Conservation (phyloP, 35 echinoderm and acorn worm species). For the Lytechinus pictus region DNA sequence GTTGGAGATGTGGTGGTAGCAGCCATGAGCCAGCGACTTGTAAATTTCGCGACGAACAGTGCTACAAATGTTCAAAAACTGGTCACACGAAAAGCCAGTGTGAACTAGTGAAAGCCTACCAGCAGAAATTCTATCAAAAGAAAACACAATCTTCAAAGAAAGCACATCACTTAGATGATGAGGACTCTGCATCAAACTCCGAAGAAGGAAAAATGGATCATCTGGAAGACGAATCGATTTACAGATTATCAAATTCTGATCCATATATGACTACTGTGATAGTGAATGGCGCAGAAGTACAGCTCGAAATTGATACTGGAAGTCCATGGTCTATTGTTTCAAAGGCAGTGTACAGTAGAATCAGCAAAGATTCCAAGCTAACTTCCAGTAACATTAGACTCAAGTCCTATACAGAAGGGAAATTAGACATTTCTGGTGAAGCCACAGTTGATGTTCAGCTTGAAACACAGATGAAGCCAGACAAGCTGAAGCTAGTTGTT, state of each 20-base stretch:
- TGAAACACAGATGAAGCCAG: background rate
- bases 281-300: background rate
- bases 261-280: background rate
- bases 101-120: background rate
- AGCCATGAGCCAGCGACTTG: background rate
- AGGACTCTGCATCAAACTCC: no score
- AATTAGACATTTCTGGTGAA: no score
- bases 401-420: no score
- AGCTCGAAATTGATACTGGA: background rate
- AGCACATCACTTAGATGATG: no score
- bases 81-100: conserved; percentile 16
- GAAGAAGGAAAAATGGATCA: conserved; percentile 40
- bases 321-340: no score
- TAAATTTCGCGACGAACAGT: background rate
- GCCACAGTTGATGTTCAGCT: background rate
- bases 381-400: no score
- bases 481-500: no score
- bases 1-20: no score
- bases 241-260: background rate
- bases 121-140: no score
- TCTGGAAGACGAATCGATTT: background rate
- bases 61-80: background rate
- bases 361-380: no score
- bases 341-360: no score
- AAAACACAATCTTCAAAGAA: no score